phyloP scores from a whole-genome alignment of 2,113 vertebrate species.

The Poeciliopsis retropinna region DNA sequence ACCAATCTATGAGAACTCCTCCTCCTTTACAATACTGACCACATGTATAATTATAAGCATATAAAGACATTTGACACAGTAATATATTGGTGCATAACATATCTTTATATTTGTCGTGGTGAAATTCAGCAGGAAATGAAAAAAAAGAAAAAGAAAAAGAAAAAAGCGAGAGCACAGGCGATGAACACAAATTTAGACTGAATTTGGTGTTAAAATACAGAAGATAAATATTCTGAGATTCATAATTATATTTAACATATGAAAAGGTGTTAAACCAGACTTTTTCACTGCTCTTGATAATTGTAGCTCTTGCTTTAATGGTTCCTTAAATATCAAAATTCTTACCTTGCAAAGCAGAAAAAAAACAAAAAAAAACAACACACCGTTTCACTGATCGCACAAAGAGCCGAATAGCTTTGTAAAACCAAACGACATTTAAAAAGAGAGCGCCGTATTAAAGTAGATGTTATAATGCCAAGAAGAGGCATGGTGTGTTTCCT shows the following conservation, averaged over 20 bases:
- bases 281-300: not conserved
- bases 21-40: constrained; percentile 63
- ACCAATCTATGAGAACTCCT: constrained; percentile 37
- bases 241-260: not conserved
- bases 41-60: constrained; percentile 39
- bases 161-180: constrained; percentile 13
- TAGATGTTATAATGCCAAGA: not conserved
- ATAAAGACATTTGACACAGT: constrained; percentile 52
- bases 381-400: not conserved
- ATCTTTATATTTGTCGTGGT: constrained; percentile 30
- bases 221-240: constrained; percentile 1
- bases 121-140: constrained; percentile 39
- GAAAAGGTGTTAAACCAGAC: not conserved
- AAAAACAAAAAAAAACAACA: too few species aligned
- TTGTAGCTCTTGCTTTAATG: not conserved
- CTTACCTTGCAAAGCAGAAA: not conserved
- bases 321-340: not conserved
- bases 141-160: constrained; percentile 18
- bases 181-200: constrained; percentile 2
- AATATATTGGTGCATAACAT: constrained; percentile 22
- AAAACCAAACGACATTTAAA: not conserved
- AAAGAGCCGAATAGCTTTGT: not conserved
- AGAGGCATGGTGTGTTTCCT: not conserved
- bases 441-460: not conserved
- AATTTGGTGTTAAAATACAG: constrained; percentile 12